Conservation (phyloP, 2,113 vertebrate species). For the Collichthys lucidus region DNA sequence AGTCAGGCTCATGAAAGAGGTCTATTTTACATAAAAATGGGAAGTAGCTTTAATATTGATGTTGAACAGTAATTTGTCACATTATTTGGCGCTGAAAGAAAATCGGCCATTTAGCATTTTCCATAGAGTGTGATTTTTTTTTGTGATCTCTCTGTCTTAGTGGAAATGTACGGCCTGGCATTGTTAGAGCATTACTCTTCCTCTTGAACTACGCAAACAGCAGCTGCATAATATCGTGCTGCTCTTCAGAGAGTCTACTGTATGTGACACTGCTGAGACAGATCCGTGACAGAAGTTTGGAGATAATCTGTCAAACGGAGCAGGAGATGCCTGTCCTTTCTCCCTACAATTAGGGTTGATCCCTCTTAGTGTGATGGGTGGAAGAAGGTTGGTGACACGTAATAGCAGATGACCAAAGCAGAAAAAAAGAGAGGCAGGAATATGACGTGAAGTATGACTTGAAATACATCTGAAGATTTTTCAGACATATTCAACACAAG, state of each 20-base stretch:
- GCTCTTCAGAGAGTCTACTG: constrained; percentile 16
- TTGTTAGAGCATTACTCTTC: not conserved
- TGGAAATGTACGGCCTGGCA: not conserved
- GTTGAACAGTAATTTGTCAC: too few relatives aligned
- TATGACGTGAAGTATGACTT: not conserved
- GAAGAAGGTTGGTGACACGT: not conserved
- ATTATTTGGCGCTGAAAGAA: not conserved
- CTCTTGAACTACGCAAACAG: constrained; percentile 12
- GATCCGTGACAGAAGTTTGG: not conserved
- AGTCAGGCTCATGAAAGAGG: constrained; percentile 37
- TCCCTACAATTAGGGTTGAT: constrained; percentile 1
- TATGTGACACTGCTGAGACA: not conserved
- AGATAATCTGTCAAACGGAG: not conserved
- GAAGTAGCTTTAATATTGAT: constrained; percentile 1
- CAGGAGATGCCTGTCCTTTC: constrained; percentile 15
- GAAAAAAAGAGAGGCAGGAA: not conserved
- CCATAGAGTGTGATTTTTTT: not conserved
- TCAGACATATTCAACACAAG: not conserved
- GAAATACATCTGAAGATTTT: not conserved
- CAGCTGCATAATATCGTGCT: not conserved
- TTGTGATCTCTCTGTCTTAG: not conserved
- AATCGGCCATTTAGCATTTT: constrained; percentile 7
- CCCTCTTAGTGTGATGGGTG: constrained; percentile 41
- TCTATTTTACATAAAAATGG: constrained; percentile 14
- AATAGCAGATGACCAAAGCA: not conserved